A percentile compares a stretch with the other conserved stretches of the same genome.
These are phyloP conservation scores for Agriopis aurantiaria DNA, from an alignment of 2,888 invertebrate species.

Conservation along the genomic window DNA sequence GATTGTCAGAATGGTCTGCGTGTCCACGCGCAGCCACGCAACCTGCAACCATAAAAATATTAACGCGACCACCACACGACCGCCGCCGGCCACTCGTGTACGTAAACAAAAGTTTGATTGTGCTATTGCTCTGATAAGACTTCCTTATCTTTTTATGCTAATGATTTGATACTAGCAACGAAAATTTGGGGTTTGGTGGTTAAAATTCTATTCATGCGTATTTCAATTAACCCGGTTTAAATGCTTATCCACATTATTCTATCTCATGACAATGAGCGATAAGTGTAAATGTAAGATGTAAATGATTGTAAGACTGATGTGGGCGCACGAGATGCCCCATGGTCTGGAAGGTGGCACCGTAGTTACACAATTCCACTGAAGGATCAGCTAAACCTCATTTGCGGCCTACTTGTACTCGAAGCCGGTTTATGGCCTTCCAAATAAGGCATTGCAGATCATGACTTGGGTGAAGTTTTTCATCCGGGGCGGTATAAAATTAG, in stretches of 20 bases:
- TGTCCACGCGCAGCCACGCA: conserved; percentile 96
- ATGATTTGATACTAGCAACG: conserved; percentile 17
- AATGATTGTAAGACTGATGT: too few species aligned
- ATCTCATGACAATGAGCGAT: neutral
- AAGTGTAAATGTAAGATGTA: too few species aligned
- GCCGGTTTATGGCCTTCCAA: too few species aligned
- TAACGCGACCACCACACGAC: conserved; percentile 47
- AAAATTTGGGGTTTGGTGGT: conserved; percentile 7
- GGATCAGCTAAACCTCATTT: too few species aligned
- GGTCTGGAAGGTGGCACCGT: too few species aligned
- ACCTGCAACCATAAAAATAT: conserved; percentile 85
- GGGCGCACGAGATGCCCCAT: too few species aligned
- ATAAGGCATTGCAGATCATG: too few species aligned
- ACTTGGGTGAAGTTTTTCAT: too few species aligned
- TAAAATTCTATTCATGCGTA: conserved; percentile 5
- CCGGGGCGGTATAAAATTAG: too few species aligned
- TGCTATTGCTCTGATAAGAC: conserved; percentile 33
- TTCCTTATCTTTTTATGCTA: conserved; percentile 34
- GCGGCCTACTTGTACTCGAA: too few species aligned
- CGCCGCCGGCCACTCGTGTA: conserved; percentile 20
- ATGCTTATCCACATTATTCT: neutral
- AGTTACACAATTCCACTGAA: too few species aligned
- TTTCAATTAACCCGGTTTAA: neutral
- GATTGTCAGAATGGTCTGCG: conserved; percentile 96
- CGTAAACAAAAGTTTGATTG: conserved; percentile 32